Evolutionary conservation across 2,888 invertebrate genomes (phyloP).

Genomic region (Drosophila maculinotata): DNA sequence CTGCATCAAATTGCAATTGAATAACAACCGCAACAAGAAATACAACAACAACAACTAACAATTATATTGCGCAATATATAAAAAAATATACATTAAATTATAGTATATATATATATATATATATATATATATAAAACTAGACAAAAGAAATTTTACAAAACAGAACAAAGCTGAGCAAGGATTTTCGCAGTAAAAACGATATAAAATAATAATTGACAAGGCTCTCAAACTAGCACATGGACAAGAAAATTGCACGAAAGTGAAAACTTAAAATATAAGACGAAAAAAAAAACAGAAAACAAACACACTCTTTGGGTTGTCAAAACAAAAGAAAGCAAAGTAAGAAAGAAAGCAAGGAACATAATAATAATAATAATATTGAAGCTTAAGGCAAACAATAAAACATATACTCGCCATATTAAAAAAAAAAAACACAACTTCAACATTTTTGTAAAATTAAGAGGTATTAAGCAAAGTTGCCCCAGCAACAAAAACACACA

Average conservation of each 20-base stretch:
- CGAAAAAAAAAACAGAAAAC: conserved; percentile 23
- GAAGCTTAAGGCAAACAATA: conserved; percentile 69
- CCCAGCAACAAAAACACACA: conserved; percentile 9
- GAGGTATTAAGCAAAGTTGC: conserved; percentile 39
- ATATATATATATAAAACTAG: conserved; percentile 23
- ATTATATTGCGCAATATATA: conserved; percentile 41
- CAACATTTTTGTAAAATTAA: conserved; percentile 48
- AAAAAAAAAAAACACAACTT: conserved; percentile 40
- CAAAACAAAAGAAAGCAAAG: conserved; percentile 54
- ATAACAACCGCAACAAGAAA: conserved; percentile 34
- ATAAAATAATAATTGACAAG: conserved; percentile 43
- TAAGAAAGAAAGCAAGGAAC: conserved; percentile 34
- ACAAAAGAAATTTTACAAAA: conserved; percentile 46
- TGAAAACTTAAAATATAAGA: conserved; percentile 50
- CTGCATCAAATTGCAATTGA: conserved; percentile 46
- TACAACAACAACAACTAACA: conserved; percentile 42
- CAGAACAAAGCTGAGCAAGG: conserved; percentile 25
- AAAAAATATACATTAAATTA: conserved; percentile 33
- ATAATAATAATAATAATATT: conserved; percentile 45
- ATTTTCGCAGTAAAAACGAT: conserved; percentile 15
- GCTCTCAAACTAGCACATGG: conserved; percentile 30
- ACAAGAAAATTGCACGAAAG: conserved; percentile 30
- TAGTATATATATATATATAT: conserved; percentile 31
- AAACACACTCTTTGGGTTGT: conserved; percentile 75
- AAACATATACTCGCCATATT: conserved; percentile 83